Base-by-base conservation (phyloP, 2,113 vertebrate genomes). In the Capra hircus region DNA sequence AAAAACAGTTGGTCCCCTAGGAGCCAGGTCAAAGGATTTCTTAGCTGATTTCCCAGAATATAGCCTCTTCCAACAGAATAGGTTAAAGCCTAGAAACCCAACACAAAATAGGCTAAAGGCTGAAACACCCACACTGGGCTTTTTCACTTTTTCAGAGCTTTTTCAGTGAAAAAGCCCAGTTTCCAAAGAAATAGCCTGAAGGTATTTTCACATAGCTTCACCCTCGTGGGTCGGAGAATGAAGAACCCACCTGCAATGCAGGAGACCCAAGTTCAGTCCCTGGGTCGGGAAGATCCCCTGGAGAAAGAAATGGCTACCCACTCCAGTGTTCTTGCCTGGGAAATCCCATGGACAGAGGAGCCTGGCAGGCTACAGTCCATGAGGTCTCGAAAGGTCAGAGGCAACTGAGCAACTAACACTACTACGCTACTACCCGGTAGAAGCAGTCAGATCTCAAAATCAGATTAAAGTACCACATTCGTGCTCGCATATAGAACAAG, bases 371-470 rank as follows among this genome's bases (percentile, higher is more conserved):
- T 36, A 5, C 4, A 36, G 17, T 71, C 64, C 64, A 71, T 0
- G 9, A 2, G 64, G 64, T 71, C 64, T 11, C 64, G 11, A 36
- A 71, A 21, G 8, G n/a, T 36, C n/a, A 21, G 64, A 71, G n/a
- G 5, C n/a, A 5, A 21, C 16, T 36, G 59, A 60, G 9, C 17
- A 19, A 11, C n/a, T 21, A 71, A 21, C n/a, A 36, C 8, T 36
- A 5, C 64, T 36, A 11, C 0, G 0, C 30, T 17, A 4, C 6
- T 64, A 17, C 30, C 11, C 17, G 0, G 3, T 80, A 28, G 77
- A 48, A 30, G 27, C 43, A 30, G 14, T 16, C 13, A 30, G 77
- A 30, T 27, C 43, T 30, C 77, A 30, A 30, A 45, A 30, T 30
- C 77, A 30, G 77, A 48, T 2, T 28, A 1, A 30, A 10, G 27